Evolutionary conservation across 1,140 invertebrate species (phyloP).

Genomic region (Danaus melanippus): DNA sequence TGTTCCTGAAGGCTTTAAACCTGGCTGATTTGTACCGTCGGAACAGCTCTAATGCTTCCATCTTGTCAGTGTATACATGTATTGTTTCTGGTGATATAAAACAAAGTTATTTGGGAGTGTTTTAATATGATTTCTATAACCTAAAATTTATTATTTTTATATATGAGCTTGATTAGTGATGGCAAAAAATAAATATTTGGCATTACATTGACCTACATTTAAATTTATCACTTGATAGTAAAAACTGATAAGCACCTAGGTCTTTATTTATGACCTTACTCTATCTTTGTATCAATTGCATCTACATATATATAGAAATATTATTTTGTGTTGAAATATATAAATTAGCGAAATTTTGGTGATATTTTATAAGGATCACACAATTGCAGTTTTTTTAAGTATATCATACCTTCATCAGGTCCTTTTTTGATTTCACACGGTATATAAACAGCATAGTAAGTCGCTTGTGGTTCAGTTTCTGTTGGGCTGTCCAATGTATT

Average conservation of each 20-base stretch:
- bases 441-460: slow-evolving; percentile 68
- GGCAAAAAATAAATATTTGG: too few relatives aligned
- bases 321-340: too few relatives aligned
- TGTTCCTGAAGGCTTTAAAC: slow-evolving; percentile 82
- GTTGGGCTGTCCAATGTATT: slow-evolving; percentile 38
- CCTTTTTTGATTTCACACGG: slow-evolving; percentile 69
- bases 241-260: slow-evolving; percentile 7
- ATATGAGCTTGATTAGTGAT: too few relatives aligned
- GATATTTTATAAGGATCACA: too few relatives aligned
- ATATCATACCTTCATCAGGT: slow-evolving; percentile 60
- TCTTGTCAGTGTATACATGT: slow-evolving; percentile 79
- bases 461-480: slow-evolving; percentile 41
- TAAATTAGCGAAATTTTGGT: too few relatives aligned
- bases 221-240: slow-evolving; percentile 11
- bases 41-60: slow-evolving; percentile 79
- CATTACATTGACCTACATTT: slow-evolving; percentile 30
- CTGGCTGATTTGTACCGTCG: slow-evolving; percentile 82
- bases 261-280: too few relatives aligned
- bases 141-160: too few relatives aligned
- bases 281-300: too few relatives aligned
- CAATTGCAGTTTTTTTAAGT: neutral
- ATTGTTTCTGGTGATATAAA: slow-evolving; percentile 45
- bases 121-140: neutral
- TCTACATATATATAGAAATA: too few relatives aligned
- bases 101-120: neutral